Evolutionary conservation across 2,888 invertebrate genomes (phyloP), one percentile per base, ranked within the genome.

Genomic region (Pseudococcus longispinus): DNA sequence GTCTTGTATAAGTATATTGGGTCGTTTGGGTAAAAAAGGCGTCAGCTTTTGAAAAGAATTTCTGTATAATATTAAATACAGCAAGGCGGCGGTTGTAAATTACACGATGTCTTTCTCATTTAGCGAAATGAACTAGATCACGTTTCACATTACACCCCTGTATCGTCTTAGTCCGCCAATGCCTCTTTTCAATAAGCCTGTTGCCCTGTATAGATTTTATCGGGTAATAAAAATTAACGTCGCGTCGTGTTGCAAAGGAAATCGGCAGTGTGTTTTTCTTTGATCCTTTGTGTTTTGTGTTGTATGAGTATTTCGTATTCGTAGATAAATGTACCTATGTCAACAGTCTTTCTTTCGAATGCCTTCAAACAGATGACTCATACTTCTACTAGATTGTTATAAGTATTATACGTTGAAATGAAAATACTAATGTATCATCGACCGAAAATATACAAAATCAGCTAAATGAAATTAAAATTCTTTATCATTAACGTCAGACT

Each of bases 181-280:
- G 13, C 44, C 13, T 46, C 44, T 46, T 46, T 46, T 46, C 13
- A 46, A 46, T 13, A 13, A 15, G 13, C 13, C 13, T 0, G 15
- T 20, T 5, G n/a, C n/a, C 9, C 37, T 8, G 4, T 37, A 37
- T 37, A 4, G 20, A 4, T 60, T 60, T 60, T 23, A 60, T 60
- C 60, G 55, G n/a, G 4, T 55, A 55, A 55, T 55, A 55, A 55
- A 55, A 55, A 44, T 20, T 55, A 55, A 55, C 20, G 8, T 55
- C 55, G n/a, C 55, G 55, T 55, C 55, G n/a, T n/a, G 55, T 55
- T 55, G 55, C 55, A 55, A 55, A 60, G 60, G 60, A 60, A 60
- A 60, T 23, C n/a, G 60, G n/a, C 37, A 8, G 8, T 6, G 37
- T 8, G 37, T 37, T 5, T 37, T 37, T 37, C 37, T 20, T 55